Evolutionary conservation across 2,888 invertebrate species (phyloP).

Genomic region (Elegia similella): DNA sequence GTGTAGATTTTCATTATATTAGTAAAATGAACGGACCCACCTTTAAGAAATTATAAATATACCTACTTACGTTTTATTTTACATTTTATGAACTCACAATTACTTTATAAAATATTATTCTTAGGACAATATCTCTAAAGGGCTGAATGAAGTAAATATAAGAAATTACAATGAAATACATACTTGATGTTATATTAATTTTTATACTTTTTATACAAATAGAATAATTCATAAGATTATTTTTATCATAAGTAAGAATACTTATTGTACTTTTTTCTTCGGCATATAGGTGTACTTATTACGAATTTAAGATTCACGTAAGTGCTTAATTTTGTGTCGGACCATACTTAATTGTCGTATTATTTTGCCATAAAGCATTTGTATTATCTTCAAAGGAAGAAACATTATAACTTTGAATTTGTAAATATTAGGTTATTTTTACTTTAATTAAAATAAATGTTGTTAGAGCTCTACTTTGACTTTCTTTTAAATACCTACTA

Average conservation of each 20-base stretch:
- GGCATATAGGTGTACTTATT: slow-evolving; percentile 1
- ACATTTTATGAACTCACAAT: slow-evolving; percentile 1
- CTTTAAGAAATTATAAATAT: slow-evolving; percentile 10
- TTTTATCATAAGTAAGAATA: background rate
- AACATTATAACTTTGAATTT: background rate
- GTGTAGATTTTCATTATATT: background rate
- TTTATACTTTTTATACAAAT: slow-evolving; percentile 4
- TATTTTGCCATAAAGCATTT: slow-evolving; percentile 10
- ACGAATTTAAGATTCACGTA: background rate
- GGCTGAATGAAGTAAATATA: background rate
- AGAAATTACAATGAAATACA: background rate
- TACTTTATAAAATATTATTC: background rate
- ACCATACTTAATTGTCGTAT: background rate
- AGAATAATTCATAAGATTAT: background rate
- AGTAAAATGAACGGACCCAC: slow-evolving; percentile 7
- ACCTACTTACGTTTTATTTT: background rate
- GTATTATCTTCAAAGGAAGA: background rate
- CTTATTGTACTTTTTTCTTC: too few species aligned
- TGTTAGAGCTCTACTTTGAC: slow-evolving; percentile 9
- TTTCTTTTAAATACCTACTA: background rate
- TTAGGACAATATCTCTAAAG: background rate
- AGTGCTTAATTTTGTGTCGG: background rate
- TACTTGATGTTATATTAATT: background rate
- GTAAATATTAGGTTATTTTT: slow-evolving; percentile 2
- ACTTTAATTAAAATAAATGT: slow-evolving; percentile 8